Percentiles rank a stretch among this genome's conserved stretches.
These are phyloP conservation scores for Hiodon tergisus DNA, from an alignment of 2,113 vertebrate genomes.

Conservation along the genomic window DNA sequence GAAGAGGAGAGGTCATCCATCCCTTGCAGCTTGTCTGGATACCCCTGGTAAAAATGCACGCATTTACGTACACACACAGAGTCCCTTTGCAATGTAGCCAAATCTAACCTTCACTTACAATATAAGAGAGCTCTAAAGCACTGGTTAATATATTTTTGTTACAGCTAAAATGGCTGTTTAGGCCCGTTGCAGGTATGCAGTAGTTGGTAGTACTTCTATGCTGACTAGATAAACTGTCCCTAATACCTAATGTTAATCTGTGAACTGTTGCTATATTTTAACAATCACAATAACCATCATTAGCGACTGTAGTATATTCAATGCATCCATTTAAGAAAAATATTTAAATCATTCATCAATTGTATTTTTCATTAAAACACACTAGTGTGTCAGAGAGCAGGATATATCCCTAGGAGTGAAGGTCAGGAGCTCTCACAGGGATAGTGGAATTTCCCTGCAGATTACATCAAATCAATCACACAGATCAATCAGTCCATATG, in stretches of 20 bases:
- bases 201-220: neutral
- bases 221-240: neutral
- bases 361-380: neutral
- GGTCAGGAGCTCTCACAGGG: neutral
- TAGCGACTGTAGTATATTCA: too few species aligned
- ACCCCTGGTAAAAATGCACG: conserved; percentile 23
- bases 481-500: neutral
- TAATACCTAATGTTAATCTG: too few species aligned
- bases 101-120: conserved; percentile 6
- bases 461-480: conserved; percentile 13
- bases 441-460: conserved; percentile 8
- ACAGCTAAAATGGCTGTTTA: conserved; percentile 1
- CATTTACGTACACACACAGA: conserved; percentile 9
- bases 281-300: too few species aligned
- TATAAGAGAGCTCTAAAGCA: neutral
- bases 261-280: too few species aligned
- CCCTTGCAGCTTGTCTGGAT: conserved; percentile 28
- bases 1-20: conserved; percentile 24
- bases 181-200: neutral
- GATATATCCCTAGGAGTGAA: neutral
- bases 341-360: neutral
- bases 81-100: conserved; percentile 1
- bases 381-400: neutral
- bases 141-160: neutral
- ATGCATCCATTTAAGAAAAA: neutral